Evolutionary conservation across 2,888 invertebrate species (phyloP).

Genomic region (Phyllotreta striolata): DNA sequence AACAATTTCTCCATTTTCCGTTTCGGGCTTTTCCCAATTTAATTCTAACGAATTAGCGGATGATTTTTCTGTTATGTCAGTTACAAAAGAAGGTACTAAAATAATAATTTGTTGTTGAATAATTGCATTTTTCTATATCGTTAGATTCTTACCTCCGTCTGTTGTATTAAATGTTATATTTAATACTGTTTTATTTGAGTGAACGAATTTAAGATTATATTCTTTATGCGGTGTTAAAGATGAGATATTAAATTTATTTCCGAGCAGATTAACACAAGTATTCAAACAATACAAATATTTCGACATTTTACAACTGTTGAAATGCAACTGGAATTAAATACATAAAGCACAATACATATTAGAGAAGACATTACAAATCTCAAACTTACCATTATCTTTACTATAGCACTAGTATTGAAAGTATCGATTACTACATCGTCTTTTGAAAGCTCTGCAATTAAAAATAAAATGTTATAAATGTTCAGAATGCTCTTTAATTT

Average conservation of each 20-base stretch:
- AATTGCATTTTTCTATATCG: not conserved
- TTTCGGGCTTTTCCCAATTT: slow-evolving; percentile 19
- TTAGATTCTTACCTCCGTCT: slow-evolving; percentile 31
- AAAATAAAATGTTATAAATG: no score
- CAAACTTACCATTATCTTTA: not conserved
- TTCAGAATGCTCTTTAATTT: no score
- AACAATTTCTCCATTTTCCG: slow-evolving; percentile 21
- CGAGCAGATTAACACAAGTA: not conserved
- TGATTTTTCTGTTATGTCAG: not conserved
- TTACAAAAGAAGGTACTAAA: slow-evolving; percentile 26
- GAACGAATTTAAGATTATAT: slow-evolving; percentile 9
- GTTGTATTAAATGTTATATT: slow-evolving; percentile 19
- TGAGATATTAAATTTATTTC: not conserved
- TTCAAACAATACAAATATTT: slow-evolving; percentile 8
- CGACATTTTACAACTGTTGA: not conserved
- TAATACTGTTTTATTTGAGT: not conserved
- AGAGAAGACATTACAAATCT: not conserved
- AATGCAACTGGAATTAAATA: not conserved
- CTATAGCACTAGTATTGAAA: not conserved
- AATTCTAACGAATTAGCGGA: slow-evolving; percentile 6
- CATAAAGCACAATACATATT: no score
- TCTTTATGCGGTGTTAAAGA: slow-evolving; percentile 15
- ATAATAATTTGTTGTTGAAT: slow-evolving; percentile 5
- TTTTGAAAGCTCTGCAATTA: not conserved
- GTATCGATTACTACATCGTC: not conserved